Conservation (phyloP, 2,888 invertebrate species). For the Caenorhabditis sinica region DNA sequence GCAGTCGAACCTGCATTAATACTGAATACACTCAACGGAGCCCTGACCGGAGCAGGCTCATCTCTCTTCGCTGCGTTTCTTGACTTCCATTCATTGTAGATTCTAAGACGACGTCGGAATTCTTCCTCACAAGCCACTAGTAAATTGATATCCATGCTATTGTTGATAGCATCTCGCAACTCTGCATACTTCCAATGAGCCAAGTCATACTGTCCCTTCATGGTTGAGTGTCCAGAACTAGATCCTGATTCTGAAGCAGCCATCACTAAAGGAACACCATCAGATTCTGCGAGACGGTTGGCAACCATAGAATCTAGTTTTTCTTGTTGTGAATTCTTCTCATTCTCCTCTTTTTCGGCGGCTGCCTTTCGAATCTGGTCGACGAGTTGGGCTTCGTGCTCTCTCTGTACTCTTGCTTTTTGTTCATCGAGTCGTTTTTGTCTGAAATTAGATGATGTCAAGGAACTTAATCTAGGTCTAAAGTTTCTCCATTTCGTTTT, state of each 20-base stretch:
- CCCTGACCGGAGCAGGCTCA: constrained; percentile 46
- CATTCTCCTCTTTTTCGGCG: constrained; percentile 33
- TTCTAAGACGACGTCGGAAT: constrained; percentile 97
- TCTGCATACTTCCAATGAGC: constrained; percentile 99
- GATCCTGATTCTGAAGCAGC: constrained; percentile 4
- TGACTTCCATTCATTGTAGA: constrained; percentile 97
- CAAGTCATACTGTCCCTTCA: constrained; percentile 89
- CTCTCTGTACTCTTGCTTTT: constrained; percentile 91
- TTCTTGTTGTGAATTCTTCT: constrained; percentile 89
- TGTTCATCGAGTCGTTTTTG: constrained; percentile 92
- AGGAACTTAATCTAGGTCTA: too few species aligned
- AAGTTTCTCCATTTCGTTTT: neutral
- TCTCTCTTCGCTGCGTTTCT: constrained; percentile 55
- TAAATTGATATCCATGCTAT: constrained; percentile 95
- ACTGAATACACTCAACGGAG: constrained; percentile 52
- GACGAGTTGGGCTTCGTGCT: constrained; percentile 89
- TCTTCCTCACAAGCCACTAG: constrained; percentile 98
- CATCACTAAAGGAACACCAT: constrained; percentile 45
- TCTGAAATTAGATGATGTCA: too few species aligned
- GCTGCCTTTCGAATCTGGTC: constrained; percentile 86
- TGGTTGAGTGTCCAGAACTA: constrained; percentile 9
- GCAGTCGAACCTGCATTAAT: neutral
- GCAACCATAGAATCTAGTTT: constrained; percentile 95
- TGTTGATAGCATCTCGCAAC: constrained; percentile 96
- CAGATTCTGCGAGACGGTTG: constrained; percentile 88